These are phyloP conservation scores for Mechanitis mazaeus DNA, from an alignment of 2,888 invertebrate genomes.

Conservation along the genomic window DNA sequence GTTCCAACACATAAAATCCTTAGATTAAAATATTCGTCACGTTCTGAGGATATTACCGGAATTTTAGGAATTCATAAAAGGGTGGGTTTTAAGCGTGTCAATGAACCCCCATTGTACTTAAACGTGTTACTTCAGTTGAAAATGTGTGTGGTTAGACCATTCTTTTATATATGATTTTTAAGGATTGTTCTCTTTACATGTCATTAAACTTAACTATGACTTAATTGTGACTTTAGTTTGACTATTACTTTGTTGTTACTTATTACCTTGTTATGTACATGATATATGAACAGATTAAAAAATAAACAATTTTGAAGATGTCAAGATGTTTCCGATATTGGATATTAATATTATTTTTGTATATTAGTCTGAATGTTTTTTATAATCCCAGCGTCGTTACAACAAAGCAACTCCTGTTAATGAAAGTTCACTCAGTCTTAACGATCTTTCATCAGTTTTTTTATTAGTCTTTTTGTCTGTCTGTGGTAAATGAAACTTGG, in stretches of 20 bases:
- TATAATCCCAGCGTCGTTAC: not conserved
- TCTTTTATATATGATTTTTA: not conserved
- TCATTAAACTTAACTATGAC: too few relatives aligned
- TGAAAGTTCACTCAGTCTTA: constrained; percentile 6
- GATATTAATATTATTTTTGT: not conserved
- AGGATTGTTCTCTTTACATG: too few relatives aligned
- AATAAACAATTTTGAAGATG: too few relatives aligned
- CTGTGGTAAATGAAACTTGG: constrained; percentile 3
- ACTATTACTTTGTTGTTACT: too few relatives aligned
- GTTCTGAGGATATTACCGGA: constrained; percentile 1
- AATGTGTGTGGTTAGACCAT: not conserved
- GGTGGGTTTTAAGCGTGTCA: not conserved
- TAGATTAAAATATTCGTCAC: constrained; percentile 20
- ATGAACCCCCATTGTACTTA: constrained; percentile 12
- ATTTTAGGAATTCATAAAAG: not conserved
- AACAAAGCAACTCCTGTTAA: constrained; percentile 5
- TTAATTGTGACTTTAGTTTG: too few relatives aligned
- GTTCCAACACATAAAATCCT: constrained; percentile 11
- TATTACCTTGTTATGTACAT: too few relatives aligned
- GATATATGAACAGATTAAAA: too few relatives aligned
- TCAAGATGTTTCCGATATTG: not conserved
- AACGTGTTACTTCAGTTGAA: constrained; percentile 9
- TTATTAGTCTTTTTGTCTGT: constrained; percentile 1
- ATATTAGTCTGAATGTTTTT: not conserved
- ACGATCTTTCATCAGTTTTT: constrained; percentile 3